A percentile compares a stretch with the other conserved stretches of the same genome.
Evolutionary conservation across 2,797 vertebrate species (phyloP).

Genomic region (Parotocinclus haroldoi): DNA sequence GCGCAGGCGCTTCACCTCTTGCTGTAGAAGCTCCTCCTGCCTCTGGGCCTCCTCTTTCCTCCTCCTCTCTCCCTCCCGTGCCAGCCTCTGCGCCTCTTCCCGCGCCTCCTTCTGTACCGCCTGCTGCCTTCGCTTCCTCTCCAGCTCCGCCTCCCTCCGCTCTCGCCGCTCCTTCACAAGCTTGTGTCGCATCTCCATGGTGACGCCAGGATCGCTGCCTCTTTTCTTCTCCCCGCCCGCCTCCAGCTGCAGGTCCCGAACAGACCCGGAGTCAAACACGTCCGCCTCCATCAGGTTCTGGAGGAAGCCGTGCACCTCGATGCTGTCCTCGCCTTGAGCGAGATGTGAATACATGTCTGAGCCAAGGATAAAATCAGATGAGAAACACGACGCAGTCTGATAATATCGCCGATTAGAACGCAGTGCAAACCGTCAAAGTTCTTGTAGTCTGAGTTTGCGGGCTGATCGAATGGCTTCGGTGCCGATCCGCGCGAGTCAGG

Average conservation of each 20-base stretch:
- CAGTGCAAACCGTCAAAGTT: conserved; percentile 77
- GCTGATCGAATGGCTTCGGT: conserved; percentile 18
- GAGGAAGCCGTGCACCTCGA: conserved; percentile 73
- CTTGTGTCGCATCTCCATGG: conserved; percentile 88
- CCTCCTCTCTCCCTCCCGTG: conserved; percentile 69
- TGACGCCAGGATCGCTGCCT: conserved; percentile 74
- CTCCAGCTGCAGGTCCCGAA: conserved; percentile 74
- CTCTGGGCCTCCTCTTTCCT: conserved; percentile 70
- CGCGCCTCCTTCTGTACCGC: conserved; percentile 64
- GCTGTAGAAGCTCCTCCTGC: conserved; percentile 81
- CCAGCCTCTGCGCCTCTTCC: conserved; percentile 71
- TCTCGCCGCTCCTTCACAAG: conserved; percentile 88
- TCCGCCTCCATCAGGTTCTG: conserved; percentile 84
- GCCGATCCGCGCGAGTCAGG: conserved; percentile 9
- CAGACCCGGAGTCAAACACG: too few relatives aligned
- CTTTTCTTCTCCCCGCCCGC: conserved; percentile 59
- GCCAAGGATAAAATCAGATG: not conserved
- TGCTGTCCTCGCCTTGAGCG: conserved; percentile 78
- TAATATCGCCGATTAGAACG: too few relatives aligned
- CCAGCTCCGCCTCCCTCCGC: conserved; percentile 71
- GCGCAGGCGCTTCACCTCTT: conserved; percentile 82
- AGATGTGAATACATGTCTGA: conserved; percentile 83
- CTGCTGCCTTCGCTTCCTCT: conserved; percentile 67
- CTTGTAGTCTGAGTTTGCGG: conserved; percentile 56
- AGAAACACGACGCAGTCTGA: too few relatives aligned